Evolutionary conservation across 2,113 vertebrate genomes (phyloP).

Genomic region (Nipponia nippon): DNA sequence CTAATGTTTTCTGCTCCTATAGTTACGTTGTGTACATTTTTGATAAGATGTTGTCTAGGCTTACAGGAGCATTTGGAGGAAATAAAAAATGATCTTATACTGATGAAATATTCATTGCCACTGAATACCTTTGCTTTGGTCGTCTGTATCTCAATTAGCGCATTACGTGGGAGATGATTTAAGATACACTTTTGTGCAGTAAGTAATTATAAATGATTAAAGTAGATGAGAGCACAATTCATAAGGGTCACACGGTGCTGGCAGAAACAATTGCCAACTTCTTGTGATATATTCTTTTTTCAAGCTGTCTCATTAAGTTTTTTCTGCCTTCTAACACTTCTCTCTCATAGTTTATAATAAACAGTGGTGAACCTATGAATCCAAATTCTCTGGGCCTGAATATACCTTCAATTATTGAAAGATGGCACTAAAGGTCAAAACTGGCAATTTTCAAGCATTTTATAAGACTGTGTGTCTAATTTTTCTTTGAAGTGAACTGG

Average conservation of each 20-base stretch:
- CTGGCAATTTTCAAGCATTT: not conserved
- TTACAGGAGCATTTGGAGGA: not conserved
- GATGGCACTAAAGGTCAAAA: not conserved
- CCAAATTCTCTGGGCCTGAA: not conserved
- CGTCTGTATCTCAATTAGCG: not conserved
- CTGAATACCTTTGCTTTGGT: slow-evolving; percentile 5
- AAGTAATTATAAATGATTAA: slow-evolving; percentile 52
- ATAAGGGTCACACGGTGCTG: not conserved
- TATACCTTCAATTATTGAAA: not conserved
- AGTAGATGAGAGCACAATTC: slow-evolving; percentile 13
- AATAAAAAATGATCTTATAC: not conserved
- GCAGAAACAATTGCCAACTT: not conserved
- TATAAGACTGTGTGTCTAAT: not conserved
- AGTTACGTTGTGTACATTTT: not conserved
- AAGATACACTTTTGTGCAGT: not conserved
- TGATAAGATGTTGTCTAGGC: not conserved
- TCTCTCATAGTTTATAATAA: not conserved
- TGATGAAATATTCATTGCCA: slow-evolving; percentile 27
- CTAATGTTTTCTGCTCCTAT: not conserved
- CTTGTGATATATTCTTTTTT: not conserved
- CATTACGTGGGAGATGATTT: not conserved
- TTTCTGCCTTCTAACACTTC: not conserved
- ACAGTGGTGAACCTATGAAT: not conserved
- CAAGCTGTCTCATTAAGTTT: not conserved
- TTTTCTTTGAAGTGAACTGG: not conserved